Conservation (phyloP, 2,113 vertebrate species). For the Leptocoma aspasia region DNA sequence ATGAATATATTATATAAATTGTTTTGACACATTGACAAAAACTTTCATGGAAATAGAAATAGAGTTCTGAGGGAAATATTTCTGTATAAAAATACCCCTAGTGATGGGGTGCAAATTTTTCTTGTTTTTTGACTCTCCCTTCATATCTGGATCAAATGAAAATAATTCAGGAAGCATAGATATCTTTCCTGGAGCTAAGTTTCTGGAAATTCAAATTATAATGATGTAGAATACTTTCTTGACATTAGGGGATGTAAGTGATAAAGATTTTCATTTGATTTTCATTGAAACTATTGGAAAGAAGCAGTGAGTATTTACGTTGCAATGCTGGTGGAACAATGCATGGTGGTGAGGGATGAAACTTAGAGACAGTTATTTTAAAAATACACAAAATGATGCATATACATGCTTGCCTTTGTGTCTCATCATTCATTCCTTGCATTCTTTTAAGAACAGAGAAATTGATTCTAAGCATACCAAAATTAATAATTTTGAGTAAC, state of each 20-base stretch:
- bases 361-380: not conserved
- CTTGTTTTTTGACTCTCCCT: not conserved
- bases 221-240: not conserved
- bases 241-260: not conserved
- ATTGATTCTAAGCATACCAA: not conserved
- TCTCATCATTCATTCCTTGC: not conserved
- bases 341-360: not conserved
- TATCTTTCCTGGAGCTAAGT: not conserved
- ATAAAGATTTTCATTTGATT: not conserved
- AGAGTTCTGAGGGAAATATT: not conserved
- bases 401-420: not conserved
- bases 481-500: not conserved
- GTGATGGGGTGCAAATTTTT: not conserved
- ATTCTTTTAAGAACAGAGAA: not conserved
- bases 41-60: not conserved
- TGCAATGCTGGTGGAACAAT: rapidly evolving
- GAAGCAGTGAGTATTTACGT: not conserved
- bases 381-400: not conserved
- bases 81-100: not conserved
- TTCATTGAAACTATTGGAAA: not conserved
- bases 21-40: not conserved
- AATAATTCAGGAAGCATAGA: not conserved
- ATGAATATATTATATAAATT: not conserved
- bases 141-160: not conserved
- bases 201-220: not conserved